These are phyloP conservation scores for Caenorhabditis sp. DNA, from an alignment of 2,888 invertebrate genomes.

Conservation along the genomic window DNA sequence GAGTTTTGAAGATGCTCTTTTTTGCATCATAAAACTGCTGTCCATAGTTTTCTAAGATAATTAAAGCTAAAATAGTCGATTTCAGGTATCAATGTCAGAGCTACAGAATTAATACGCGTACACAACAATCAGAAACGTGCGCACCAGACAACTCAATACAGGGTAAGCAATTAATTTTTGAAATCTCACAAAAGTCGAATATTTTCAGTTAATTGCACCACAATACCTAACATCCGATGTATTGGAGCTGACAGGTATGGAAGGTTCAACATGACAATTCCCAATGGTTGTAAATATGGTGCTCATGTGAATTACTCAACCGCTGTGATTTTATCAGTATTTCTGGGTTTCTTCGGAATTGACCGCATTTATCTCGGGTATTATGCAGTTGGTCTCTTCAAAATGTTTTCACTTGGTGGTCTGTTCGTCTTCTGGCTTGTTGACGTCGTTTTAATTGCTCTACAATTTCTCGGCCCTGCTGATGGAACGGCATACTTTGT, in stretches of 20 bases:
- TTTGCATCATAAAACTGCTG: neutral
- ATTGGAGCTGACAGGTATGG: constrained; percentile 28
- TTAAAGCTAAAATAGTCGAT: neutral
- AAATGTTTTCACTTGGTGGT: constrained; percentile 93
- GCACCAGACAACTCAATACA: constrained; percentile 54
- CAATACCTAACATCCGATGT: constrained; percentile 27
- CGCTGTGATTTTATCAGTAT: constrained; percentile 89
- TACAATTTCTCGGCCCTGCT: constrained; percentile 74
- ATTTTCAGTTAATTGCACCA: constrained; percentile 35
- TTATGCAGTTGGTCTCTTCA: constrained; percentile 90
- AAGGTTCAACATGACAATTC: constrained; percentile 39
- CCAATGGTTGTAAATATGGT: constrained; percentile 47
- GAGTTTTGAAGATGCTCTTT: too few species aligned
- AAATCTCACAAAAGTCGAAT: neutral
- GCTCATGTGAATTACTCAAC: constrained; percentile 45
- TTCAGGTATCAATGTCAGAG: constrained; percentile 29
- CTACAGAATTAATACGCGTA: constrained; percentile 36
- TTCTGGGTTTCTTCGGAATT: constrained; percentile 95
- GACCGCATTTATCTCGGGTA: constrained; percentile 98
- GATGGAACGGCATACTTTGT: constrained; percentile 73
- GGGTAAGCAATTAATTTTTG: constrained; percentile 29
- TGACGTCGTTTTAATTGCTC: constrained; percentile 93
- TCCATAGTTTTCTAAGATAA: neutral
- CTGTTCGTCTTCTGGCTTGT: constrained; percentile 88
- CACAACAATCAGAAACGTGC: constrained; percentile 54